phyloP scores from a whole-genome alignment of 2,797 vertebrate genomes.

The Rhadinocentrus ornatus region DNA sequence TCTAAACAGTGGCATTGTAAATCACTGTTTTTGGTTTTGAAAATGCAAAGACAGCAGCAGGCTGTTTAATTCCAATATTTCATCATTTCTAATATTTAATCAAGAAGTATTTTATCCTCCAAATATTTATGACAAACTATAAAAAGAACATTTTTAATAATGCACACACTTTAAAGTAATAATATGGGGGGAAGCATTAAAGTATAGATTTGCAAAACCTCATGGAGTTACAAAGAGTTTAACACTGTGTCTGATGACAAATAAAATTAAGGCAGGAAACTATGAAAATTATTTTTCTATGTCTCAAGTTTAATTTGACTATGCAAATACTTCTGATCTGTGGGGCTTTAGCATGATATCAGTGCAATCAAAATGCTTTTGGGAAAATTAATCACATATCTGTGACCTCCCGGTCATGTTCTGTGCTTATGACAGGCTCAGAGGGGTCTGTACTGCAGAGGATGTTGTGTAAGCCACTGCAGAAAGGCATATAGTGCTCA shows the following conservation, averaged over 20 bases:
- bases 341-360: conserved; percentile 11
- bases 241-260: conserved; percentile 1
- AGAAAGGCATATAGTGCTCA: conserved; percentile 25
- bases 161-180: not conserved
- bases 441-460: conserved; percentile 5
- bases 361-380: conserved; percentile 55
- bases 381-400: conserved; percentile 55
- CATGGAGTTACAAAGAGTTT: conserved; percentile 6
- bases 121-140: not conserved
- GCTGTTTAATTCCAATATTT: not conserved
- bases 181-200: not conserved
- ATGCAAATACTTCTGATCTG: conserved; percentile 14
- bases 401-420: conserved; percentile 42
- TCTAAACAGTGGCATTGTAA: not conserved
- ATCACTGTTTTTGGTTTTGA: not conserved
- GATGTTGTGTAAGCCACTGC: conserved; percentile 21
- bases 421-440: conserved; percentile 31
- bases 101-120: not conserved
- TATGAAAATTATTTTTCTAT: conserved; percentile 7
- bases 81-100: not conserved
- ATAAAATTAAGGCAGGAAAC: not conserved
- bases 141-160: not conserved
- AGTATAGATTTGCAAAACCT: not conserved
- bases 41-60: not conserved
- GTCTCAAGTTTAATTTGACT: not conserved